Percentiles rank a stretch among this genome's conserved stretches.
Evolutionary conservation across 2,888 invertebrate genomes (phyloP).

Genomic region (Lepeophtheirus nordmannii): DNA sequence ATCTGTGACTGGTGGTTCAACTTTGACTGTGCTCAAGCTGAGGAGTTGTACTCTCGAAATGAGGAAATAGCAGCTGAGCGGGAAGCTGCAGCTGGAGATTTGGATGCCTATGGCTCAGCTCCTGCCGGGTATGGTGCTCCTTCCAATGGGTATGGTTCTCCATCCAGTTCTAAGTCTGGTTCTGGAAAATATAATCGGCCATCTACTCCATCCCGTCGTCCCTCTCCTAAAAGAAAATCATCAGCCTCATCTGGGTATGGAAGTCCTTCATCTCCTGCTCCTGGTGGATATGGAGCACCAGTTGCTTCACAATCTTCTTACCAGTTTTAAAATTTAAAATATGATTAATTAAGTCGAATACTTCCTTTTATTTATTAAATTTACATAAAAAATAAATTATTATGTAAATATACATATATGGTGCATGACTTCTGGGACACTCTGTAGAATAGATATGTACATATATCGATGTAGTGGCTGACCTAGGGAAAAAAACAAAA

Average conservation of each 20-base stretch:
- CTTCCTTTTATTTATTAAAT: too few species aligned
- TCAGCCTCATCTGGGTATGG: not conserved
- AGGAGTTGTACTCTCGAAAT: slow-evolving; percentile 1
- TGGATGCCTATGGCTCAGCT: not conserved
- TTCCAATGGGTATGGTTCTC: not conserved
- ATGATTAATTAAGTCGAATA: too few species aligned
- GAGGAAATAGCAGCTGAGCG: slow-evolving; percentile 10
- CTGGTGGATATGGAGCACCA: not conserved
- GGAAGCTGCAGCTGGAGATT: slow-evolving; percentile 1
- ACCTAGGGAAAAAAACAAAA: too few species aligned
- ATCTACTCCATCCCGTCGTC: not conserved
- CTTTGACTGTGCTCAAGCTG: slow-evolving; percentile 16
- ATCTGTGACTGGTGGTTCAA: slow-evolving; percentile 22
- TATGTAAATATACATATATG: too few species aligned
- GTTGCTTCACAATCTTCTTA: not conserved
- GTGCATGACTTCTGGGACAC: too few species aligned
- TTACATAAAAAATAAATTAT: too few species aligned
- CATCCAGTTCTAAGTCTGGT: not conserved
- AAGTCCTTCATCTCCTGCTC: not conserved
- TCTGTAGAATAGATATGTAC: too few species aligned
- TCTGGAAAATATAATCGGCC: not conserved
- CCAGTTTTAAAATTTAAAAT: too few species aligned
- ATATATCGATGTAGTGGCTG: too few species aligned
- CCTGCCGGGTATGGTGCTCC: not conserved
- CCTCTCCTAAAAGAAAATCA: not conserved